Evolutionary conservation across 2,888 invertebrate species (phyloP), one percentile per base, ranked within the genome.

Genomic region (Saturnia pavonia): DNA sequence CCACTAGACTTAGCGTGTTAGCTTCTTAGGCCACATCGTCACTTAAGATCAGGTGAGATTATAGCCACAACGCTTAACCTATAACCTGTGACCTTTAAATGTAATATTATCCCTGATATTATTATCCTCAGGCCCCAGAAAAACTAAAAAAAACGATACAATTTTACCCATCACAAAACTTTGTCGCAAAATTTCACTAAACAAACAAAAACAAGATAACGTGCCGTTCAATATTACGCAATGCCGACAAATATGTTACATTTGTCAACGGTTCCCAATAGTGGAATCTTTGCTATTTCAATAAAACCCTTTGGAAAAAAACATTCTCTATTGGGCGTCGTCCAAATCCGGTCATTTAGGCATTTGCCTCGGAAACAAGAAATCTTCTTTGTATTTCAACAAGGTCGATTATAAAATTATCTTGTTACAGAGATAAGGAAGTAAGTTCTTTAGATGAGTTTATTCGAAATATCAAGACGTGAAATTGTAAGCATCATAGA

Each of bases 321-420:
- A 85, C 83, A 88, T 81, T 80, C 78, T 70, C 72, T 76, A 74
- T 83, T 86, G 85, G 88, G 75, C 74, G 81, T 74, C 76, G 75
- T 86, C 88, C 87, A 88, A 88, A 85, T 81, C 76, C 74, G 79
- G 80, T 74, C 75, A 81, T 82, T 81, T 77, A 72, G 69, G 73
- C 71, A 71, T 70, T 71, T 69, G 74, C 72, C 72, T 72, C 69
- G 48, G 60, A 72, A 66, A 60, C 73, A 69, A 69, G 67, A 73
- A 71, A 74, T 75, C 72, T 74, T 79, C 74, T 75, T 76, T 74
- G 73, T 78, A 73, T 78, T 82, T 75, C 69, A 74, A 73, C 72
- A 73, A 73, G 74, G 74, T 67, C 74, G 71, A 11, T 66, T 69
- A 69, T 65, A 9, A 27, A 19, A 68, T 34, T 60, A 60, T 27